Percentiles rank a stretch among this genome's conserved stretches.
Evolutionary conservation across 2,797 vertebrate genomes (phyloP).

Genomic region (Coluber constrictor): DNA sequence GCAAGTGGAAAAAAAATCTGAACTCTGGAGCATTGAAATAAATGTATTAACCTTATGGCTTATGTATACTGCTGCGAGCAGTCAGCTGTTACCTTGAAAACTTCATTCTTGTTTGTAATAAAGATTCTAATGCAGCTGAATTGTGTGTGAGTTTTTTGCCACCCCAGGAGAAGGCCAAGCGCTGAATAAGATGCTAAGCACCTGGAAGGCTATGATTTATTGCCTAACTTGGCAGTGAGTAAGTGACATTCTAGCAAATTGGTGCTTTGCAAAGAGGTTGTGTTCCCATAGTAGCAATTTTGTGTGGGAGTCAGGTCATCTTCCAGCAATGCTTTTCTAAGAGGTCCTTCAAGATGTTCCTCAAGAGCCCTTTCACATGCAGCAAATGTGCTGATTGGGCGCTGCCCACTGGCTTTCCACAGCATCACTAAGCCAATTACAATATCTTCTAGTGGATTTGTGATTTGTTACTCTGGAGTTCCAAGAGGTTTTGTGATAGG

Average conservation of each 20-base stretch:
- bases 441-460: background rate
- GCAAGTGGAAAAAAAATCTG: background rate
- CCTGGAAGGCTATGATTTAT: background rate
- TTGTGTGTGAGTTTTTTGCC: background rate
- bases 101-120: background rate
- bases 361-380: background rate
- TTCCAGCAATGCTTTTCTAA: background rate
- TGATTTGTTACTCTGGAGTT: background rate
- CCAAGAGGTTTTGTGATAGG: background rate
- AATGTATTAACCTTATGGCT: background rate
- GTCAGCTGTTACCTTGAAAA: background rate
- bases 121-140: background rate
- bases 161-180: background rate
- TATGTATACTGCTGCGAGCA: background rate
- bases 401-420: background rate
- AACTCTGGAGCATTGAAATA: background rate
- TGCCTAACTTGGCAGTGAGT: background rate
- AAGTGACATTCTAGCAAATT: background rate
- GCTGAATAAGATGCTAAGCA: background rate
- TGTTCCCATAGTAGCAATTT: background rate
- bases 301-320: background rate
- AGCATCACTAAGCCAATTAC: background rate
- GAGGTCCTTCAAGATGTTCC: background rate
- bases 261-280: background rate
- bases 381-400: background rate